Conservation (phyloP, 2,888 invertebrate genomes). For the Apodemia mormo region DNA sequence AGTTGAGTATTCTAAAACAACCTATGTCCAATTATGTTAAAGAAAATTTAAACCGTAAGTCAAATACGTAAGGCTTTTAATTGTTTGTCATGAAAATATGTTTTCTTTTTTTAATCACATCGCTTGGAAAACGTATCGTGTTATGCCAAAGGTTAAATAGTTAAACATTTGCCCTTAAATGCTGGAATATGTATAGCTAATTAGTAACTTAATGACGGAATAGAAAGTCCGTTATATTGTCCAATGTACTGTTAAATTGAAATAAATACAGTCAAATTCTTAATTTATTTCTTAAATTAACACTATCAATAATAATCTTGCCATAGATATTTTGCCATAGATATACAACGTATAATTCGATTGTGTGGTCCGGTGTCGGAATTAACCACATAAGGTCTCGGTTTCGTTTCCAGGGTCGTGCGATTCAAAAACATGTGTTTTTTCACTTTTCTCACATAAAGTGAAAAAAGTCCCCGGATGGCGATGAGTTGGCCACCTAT, state of each 20-base stretch:
- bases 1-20: conserved; percentile 13
- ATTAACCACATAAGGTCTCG: too few relatives aligned
- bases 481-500: too few relatives aligned
- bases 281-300: too few relatives aligned
- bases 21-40: background rate
- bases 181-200: conserved; percentile 29
- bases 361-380: too few relatives aligned
- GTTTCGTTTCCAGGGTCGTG: too few relatives aligned
- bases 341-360: too few relatives aligned
- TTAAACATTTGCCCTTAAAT: conserved; percentile 44
- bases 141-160: conserved; percentile 63
- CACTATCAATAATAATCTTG: too few relatives aligned
- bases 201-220: conserved; percentile 7
- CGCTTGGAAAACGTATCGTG: conserved; percentile 51
- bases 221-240: background rate
- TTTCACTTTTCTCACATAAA: too few relatives aligned
- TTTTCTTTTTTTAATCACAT: conserved; percentile 48
- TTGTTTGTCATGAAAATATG: conserved; percentile 19
- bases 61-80: background rate
- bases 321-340: too few relatives aligned
- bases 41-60: conserved; percentile 25
- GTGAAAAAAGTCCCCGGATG: too few relatives aligned
- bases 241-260: background rate
- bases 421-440: too few relatives aligned
- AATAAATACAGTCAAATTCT: too few relatives aligned